Evolutionary conservation across 2,888 invertebrate species (phyloP), one percentile per base, ranked within the genome.

Genomic region (Rhogogaster chlorosoma): DNA sequence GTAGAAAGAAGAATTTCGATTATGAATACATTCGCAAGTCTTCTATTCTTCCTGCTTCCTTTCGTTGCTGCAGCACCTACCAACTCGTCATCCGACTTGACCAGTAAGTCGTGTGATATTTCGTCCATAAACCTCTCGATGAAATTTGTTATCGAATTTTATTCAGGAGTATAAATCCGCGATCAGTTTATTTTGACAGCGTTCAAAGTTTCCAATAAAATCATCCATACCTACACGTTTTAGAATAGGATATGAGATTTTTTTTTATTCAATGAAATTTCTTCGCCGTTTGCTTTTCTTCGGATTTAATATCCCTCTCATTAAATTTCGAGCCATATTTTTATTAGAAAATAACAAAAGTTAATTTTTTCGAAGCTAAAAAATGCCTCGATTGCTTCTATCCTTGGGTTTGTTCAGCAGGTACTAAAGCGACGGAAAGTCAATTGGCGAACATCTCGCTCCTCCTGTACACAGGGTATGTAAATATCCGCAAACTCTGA

Each of bases 381-480:
- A 67, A 26, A 2, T 10, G n/a, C 22, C 64, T 61, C 10, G n/a
- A 64, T 67, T 2, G 32, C 18, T 29, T 67, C 3, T 26, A 67
- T 32, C 18, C 18, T 67, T 29, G 29, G 29, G 7, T 7, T 18
- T 67, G 7, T 67, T 67, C 6, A 12, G 32, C 38, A 71, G 42
- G n/a, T 71, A 38, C 38, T 22, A 1, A 10, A 38, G 42, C 9
- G 38, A 18, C 38, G 71, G n/a, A n/a, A 29, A 71, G 38, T 38
- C 36, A 71, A 71, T 42, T 71, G 42, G 71, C 10, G 4, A 71
- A n/a, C 10, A 71, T 71, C 71, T 42, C 71, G 12, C 2, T 71
- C 9, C 36, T 38, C 26, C 42, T 71, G 15, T 71, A 71, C 42
- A 71, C 71, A 38, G 71, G 71, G 71, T 71, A 71, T 9, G 42